Base-by-base conservation (phyloP, 1,140 invertebrate species). In the Hesperophylax magnus region DNA sequence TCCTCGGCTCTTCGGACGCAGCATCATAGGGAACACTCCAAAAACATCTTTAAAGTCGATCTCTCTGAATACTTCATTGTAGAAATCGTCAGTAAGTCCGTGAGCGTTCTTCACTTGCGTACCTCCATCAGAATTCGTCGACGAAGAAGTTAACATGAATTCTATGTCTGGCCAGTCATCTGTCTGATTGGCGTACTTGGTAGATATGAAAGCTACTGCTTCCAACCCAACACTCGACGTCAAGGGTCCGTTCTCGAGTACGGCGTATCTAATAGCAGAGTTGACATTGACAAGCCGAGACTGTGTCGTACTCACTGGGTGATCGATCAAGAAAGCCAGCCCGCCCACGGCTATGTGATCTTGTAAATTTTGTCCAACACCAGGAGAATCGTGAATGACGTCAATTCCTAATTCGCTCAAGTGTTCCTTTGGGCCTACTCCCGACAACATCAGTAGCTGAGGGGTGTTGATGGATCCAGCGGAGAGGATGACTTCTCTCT, bases 131-230 rank as follows among this genome's bases (percentile, higher is more conserved):
- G 95, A 95, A 65, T 91, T 93, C 0, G 94, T 94, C 0, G 94
- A 95, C 0, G 94, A 92, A n/a, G 95, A 94, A 0, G 95, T 94
- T 86, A 97, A 89, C 94, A 96, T 97, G 85, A 97, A 97, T 82
- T 97, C 95, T 76, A 97, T 97, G 85, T 98, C 96, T 0, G 96
- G 96, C 95, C 95, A 97, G 85, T 97, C 96, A 78, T 96, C 94
- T 0, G 92, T 92, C 78, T 92, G 89, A 85, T 97, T 97, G 0
- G 94, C 94, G 85, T 97, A 97, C 86, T 97, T 97, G 0, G 96
- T 97, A 0, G 94, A 93, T 58, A 97, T 95, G 85, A 97, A 97
- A 0, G 94, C 95, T 0, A 96, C 95, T 0, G 95, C 94, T 88
- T 97, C 96, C 58, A 97, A 87, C 0, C 96, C 96, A 4, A 97